Evolutionary conservation across 2,888 invertebrate genomes (phyloP).

Genomic region (Cabera pusaria): DNA sequence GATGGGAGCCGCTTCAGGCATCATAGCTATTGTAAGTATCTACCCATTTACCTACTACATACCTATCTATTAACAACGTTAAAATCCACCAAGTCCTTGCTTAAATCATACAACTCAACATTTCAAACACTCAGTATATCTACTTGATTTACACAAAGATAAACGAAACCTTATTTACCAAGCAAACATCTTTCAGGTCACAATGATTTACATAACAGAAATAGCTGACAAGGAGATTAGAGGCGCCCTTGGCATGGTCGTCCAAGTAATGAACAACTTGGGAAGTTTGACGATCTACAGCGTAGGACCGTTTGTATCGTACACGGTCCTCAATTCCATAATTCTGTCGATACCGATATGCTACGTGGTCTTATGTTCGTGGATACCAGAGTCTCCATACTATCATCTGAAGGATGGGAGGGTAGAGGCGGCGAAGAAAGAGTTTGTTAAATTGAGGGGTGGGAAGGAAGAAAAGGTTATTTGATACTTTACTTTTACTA

Average conservation of each 20-base stretch:
- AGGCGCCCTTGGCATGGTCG: constrained; percentile 72
- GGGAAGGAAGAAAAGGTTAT: constrained; percentile 65
- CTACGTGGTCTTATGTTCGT: constrained; percentile 73
- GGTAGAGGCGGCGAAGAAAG: constrained; percentile 68
- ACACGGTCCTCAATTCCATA: constrained; percentile 65
- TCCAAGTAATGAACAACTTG: constrained; percentile 74
- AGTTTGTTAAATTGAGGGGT: constrained; percentile 69
- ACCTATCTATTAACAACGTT: neutral
- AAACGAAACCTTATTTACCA: too few species aligned
- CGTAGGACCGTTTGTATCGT: constrained; percentile 76
- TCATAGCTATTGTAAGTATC: constrained; percentile 72
- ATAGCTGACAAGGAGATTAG: constrained; percentile 78
- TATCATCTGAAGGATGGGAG: constrained; percentile 81
- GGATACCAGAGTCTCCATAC: constrained; percentile 86
- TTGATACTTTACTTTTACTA: neutral
- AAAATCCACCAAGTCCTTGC: too few species aligned
- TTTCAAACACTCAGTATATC: too few species aligned
- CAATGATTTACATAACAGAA: constrained; percentile 79
- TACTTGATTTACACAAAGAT: too few species aligned
- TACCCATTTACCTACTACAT: neutral
- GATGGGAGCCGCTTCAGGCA: constrained; percentile 79
- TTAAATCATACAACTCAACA: too few species aligned
- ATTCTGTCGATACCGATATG: constrained; percentile 71
- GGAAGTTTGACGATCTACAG: constrained; percentile 71
- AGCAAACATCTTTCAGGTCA: constrained; percentile 57